Conservation (phyloP, 2,888 invertebrate species). For the Eupsilia transversa region DNA sequence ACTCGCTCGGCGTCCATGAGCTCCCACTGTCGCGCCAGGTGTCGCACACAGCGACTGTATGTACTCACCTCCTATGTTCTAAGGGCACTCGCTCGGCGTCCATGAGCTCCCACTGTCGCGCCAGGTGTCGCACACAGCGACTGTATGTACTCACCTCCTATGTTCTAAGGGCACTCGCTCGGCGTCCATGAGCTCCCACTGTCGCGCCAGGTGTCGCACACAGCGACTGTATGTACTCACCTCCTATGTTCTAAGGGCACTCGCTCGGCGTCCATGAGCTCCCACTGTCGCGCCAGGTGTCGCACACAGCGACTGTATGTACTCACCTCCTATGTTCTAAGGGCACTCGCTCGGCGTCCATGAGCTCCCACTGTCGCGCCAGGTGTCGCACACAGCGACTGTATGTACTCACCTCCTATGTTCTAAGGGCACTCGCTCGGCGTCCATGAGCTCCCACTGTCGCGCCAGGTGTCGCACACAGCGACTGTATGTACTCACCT, state of each 20-base stretch:
- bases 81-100: constrained; percentile 95
- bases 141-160: constrained; percentile 95
- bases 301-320: constrained; percentile 92
- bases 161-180: constrained; percentile 94
- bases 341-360: constrained; percentile 95
- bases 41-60: too few species aligned
- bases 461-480: constrained; percentile 94
- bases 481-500: constrained; percentile 93
- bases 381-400: constrained; percentile 93
- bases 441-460: constrained; percentile 97
- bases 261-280: constrained; percentile 95
- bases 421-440: constrained; percentile 94
- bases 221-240: constrained; percentile 92
- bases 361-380: constrained; percentile 96
- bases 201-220: constrained; percentile 94
- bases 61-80: constrained; percentile 94
- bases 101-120: constrained; percentile 97
- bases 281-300: constrained; percentile 97
- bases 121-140: constrained; percentile 93
- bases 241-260: constrained; percentile 95
- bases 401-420: constrained; percentile 95
- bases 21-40: too few species aligned
- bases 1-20: too few species aligned
- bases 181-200: constrained; percentile 96
- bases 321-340: constrained; percentile 94